Conservation (phyloP, 2,888 invertebrate genomes). For the Acleris literana region DNA sequence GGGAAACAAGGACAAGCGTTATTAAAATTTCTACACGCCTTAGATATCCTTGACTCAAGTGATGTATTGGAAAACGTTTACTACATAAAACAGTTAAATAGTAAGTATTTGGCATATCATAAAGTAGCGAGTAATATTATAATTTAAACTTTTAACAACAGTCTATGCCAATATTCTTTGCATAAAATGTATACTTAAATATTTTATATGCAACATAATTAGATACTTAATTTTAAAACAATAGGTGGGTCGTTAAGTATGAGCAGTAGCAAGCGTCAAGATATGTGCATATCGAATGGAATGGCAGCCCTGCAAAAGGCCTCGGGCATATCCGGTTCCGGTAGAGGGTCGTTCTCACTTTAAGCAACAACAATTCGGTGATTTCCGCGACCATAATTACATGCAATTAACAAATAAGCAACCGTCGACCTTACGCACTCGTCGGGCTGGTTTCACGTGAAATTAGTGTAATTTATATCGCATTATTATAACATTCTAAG, state of each 20-base stretch:
- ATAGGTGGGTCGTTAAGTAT: neutral
- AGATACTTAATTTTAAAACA: too few relatives aligned
- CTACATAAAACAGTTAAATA: neutral
- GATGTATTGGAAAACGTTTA: neutral
- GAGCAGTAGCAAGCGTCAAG: conserved; percentile 13
- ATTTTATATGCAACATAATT: too few relatives aligned
- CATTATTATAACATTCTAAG: conserved; percentile 54
- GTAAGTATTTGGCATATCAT: too few relatives aligned
- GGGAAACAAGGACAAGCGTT: conserved; percentile 60
- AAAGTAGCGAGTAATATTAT: too few relatives aligned
- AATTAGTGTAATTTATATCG: conserved; percentile 43
- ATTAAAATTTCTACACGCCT: conserved; percentile 42
- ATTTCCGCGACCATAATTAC: conserved; percentile 66
- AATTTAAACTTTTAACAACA: too few relatives aligned
- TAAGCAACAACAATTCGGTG: conserved; percentile 66
- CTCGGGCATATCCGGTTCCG: conserved; percentile 73
- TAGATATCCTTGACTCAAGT: conserved; percentile 22
- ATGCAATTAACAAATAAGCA: conserved; percentile 57
- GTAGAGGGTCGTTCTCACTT: conserved; percentile 75
- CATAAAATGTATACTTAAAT: too few relatives aligned
- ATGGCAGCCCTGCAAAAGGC: conserved; percentile 57
- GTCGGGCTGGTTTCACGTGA: conserved; percentile 20
- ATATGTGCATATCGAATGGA: conserved; percentile 36
- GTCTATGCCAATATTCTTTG: too few relatives aligned
- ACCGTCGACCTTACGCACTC: conserved; percentile 41